A percentile compares a stretch with the other conserved stretches of the same genome.
Evolutionary conservation across 2,113 vertebrate species (phyloP).

Genomic region (Lagenorhynchus albirostris): DNA sequence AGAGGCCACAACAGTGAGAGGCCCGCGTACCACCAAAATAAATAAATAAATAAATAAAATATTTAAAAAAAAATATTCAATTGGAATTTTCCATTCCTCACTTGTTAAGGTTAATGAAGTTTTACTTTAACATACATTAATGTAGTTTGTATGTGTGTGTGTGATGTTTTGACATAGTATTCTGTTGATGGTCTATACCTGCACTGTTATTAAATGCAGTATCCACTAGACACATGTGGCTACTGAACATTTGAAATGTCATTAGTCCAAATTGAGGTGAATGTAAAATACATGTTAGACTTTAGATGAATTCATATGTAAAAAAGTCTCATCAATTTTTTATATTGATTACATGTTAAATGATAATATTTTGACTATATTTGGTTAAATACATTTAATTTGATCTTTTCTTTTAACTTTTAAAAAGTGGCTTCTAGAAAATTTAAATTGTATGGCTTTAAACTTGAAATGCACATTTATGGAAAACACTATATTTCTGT

Average conservation of each 20-base stretch:
- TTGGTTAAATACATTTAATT: background rate
- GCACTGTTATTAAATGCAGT: background rate
- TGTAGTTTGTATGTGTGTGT: background rate
- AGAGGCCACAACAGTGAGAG: too few relatives aligned
- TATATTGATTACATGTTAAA: background rate
- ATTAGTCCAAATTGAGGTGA: background rate
- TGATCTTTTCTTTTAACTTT: background rate
- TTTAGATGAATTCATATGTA: background rate
- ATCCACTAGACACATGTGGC: background rate
- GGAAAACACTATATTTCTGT: background rate
- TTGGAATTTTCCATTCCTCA: background rate
- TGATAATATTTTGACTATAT: background rate
- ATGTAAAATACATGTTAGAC: background rate
- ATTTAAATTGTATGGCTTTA: background rate
- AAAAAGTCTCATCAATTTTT: background rate
- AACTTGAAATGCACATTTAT: background rate
- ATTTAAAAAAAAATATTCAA: background rate
- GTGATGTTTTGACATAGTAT: background rate
- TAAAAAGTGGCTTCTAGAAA: background rate
- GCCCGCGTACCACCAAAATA: too few relatives aligned
- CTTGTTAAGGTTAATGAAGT: background rate
- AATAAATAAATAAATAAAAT: too few relatives aligned
- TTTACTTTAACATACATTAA: background rate
- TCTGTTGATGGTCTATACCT: background rate
- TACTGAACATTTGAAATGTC: background rate